Evolutionary conservation across 2,113 vertebrate species (phyloP), one percentile per base, ranked within the genome.

Genomic region (Hemiprocne comata): DNA sequence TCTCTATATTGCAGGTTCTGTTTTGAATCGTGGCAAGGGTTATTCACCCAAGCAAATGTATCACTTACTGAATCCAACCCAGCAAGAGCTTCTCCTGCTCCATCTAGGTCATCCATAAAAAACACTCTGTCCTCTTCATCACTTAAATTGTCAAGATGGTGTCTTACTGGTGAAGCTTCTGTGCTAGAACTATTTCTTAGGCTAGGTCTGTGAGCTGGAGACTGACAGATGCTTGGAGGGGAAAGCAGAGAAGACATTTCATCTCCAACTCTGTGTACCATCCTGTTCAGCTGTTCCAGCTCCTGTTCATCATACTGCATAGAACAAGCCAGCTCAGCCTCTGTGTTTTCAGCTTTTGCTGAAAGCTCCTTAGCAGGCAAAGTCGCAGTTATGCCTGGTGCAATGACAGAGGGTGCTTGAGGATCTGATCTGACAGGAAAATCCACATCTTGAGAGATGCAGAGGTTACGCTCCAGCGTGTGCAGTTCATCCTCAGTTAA

Each of bases 261-360:
- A 23, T 99, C 99, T 14, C 99, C 99, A 0, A 99, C 99, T 57
- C 98, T 98, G 93, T 99, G 98, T 17, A 99, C 99, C 99, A 99
- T 98, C 96, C 99, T 98, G 90, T 98, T 99, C 89, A 99, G 98
- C 97, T 99, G 99, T 94, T 99, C 99, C 81, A 99, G 97, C 92
- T 99, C 99, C 97, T 99, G 99, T 72, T 99, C 99, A 18, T 99
- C 99, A 7, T 99, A 99, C 97, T 99, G 99, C 99, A 99, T 99
- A 72, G 99, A 99, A 97, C 99, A 99, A 71, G 99, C 99, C 94
- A 99, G 98, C 76, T 99, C 99, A 3, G 97, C 97, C 77, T 99
- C 99, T 2, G 97, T 85, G 78, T 93, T 94, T 65, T 98, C 97
- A 71, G 98, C 98, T 94, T 98, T 98, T 62, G 95, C 89, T 2